Evolutionary conservation across 1,140 invertebrate species (phyloP).

Genomic region (Dreissena rostriformis): DNA sequence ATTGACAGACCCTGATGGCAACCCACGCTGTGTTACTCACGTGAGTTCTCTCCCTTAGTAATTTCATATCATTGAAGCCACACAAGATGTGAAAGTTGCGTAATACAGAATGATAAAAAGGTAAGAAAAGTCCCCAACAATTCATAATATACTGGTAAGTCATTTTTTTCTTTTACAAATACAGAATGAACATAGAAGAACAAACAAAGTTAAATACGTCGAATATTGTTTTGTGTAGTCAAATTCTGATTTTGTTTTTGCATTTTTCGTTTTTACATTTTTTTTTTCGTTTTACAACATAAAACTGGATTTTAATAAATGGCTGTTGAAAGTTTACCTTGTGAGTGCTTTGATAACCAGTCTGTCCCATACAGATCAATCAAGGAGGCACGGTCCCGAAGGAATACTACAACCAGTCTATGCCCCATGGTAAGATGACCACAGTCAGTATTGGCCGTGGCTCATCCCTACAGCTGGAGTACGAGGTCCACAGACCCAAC

Average conservation of each 20-base stretch:
- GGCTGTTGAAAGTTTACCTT: no score
- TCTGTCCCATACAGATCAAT: constrained; percentile 83
- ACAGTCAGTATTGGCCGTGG: constrained; percentile 59
- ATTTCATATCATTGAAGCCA: no score
- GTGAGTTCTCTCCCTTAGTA: constrained; percentile 48
- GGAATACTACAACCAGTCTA: constrained; percentile 84
- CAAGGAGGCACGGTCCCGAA: constrained; percentile 92
- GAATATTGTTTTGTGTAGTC: background rate
- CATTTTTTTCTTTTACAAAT: no score
- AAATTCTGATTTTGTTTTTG: background rate
- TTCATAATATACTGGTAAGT: no score
- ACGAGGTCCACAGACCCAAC: constrained; percentile 66
- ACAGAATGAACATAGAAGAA: no score
- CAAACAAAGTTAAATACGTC: no score
- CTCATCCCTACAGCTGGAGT: constrained; percentile 71
- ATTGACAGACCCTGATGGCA: constrained; percentile 87
- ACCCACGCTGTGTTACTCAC: constrained; percentile 85
- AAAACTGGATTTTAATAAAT: no score
- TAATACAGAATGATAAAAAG: no score
- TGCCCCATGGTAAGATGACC: constrained; percentile 60
- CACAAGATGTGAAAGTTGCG: no score
- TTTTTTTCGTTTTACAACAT: background rate
- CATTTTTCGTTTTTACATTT: background rate
- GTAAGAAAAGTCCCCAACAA: no score
- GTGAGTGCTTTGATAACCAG: background rate